phyloP scores from a whole-genome alignment of 2,113 vertebrate genomes.

The Platysternon megacephalum region DNA sequence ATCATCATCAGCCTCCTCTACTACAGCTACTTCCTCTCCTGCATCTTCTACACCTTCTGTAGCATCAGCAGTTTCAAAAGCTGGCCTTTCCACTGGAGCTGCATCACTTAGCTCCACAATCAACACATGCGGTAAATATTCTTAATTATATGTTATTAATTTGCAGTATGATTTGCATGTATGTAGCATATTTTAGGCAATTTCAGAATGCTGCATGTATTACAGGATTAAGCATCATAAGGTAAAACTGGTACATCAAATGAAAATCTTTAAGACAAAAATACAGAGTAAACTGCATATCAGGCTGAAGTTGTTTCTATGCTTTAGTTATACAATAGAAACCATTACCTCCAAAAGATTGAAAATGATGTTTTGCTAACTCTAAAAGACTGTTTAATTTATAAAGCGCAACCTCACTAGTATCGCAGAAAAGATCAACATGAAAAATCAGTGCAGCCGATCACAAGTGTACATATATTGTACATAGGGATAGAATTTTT shows the following conservation, averaged over 20 bases:
- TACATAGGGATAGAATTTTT: neutral
- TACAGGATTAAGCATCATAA: neutral
- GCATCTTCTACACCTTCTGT: slow-evolving; percentile 79
- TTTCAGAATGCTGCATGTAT: neutral
- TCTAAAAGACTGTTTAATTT: neutral
- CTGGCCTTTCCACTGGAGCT: slow-evolving; percentile 82
- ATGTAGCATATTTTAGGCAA: neutral
- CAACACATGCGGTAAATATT: slow-evolving; percentile 89
- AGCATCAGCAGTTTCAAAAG: slow-evolving; percentile 79
- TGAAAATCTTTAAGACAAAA: neutral
- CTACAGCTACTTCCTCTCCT: slow-evolving; percentile 84
- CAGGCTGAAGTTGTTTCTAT: neutral
- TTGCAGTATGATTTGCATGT: neutral
- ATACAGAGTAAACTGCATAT: neutral
- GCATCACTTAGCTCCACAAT: slow-evolving; percentile 83
- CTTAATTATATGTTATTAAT: neutral
- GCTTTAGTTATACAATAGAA: neutral
- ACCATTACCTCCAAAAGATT: neutral
- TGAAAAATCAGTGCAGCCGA: neutral
- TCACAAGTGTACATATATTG: neutral
- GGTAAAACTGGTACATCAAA: neutral
- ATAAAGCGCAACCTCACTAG: neutral
- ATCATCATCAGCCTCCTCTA: slow-evolving; percentile 81
- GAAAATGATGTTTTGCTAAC: neutral
- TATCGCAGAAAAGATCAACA: fast-evolving